A percentile compares a stretch with the other conserved stretches of the same genome.
Evolutionary conservation across 1,140 invertebrate species (phyloP).

Genomic region (Adelges cooleyi): DNA sequence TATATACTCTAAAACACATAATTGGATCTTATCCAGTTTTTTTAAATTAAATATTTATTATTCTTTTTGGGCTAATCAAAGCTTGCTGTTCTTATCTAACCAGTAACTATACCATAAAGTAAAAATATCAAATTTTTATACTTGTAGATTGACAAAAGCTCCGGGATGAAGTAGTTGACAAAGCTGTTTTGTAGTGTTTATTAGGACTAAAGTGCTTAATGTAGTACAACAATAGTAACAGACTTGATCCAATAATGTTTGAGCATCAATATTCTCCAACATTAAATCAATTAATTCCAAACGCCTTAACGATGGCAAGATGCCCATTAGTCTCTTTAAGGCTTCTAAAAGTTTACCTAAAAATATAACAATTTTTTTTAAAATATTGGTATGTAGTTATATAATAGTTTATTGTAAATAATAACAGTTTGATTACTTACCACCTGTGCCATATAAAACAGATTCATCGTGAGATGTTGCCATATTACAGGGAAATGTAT

Average conservation of each 20-base stretch:
- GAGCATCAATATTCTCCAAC: slow-evolving; percentile 55
- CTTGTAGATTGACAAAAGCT: slow-evolving; percentile 61
- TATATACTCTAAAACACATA: too few relatives aligned
- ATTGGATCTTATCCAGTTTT: too few relatives aligned
- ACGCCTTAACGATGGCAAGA: slow-evolving; percentile 49
- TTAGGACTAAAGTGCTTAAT: slow-evolving; percentile 51
- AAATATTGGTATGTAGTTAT: too few relatives aligned
- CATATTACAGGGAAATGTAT: slow-evolving; percentile 71
- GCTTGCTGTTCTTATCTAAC: too few relatives aligned
- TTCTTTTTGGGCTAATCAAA: too few relatives aligned
- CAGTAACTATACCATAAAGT: too few relatives aligned
- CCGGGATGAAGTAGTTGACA: slow-evolving; percentile 65
- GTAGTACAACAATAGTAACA: slow-evolving; percentile 52
- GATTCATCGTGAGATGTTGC: slow-evolving; percentile 46
- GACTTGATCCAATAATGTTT: slow-evolving; percentile 62
- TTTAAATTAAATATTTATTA: too few relatives aligned
- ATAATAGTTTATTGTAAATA: too few relatives aligned
- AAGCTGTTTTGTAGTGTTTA: slow-evolving; percentile 62
- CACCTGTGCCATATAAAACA: slow-evolving; percentile 63
- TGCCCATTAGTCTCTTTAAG: slow-evolving; percentile 57
- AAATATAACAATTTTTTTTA: too few relatives aligned
- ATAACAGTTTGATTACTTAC: slow-evolving; percentile 34
- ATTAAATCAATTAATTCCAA: slow-evolving; percentile 66
- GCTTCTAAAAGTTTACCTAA: slow-evolving; percentile 50
- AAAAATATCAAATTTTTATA: too few relatives aligned